Evolutionary conservation across 2,113 vertebrate genomes (phyloP), one percentile per base, ranked within the genome.

Genomic region (Halichoeres trimaculatus): DNA sequence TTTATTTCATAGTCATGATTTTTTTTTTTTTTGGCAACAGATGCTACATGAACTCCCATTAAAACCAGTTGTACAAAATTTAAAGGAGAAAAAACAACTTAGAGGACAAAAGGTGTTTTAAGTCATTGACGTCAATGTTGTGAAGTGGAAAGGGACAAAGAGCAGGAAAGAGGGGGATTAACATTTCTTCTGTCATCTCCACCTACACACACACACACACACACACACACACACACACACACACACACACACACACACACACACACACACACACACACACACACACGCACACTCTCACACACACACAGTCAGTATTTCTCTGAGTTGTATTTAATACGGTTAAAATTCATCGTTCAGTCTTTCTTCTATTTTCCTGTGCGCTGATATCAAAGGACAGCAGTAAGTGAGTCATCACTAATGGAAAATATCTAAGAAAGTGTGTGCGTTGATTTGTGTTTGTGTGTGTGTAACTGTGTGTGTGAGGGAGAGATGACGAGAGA

Each of bases 351-450:
- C 26, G 51, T 72, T 58, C 51, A 73, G 70, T 57, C 67, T 56
- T 38, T 11, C 47, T 64, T 48, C 35, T 45, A 47, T 70, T 80
- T 64, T 69, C n/a, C 35, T 34, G 50, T 47, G 30, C 30, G 52
- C 36, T 36, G 30, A 30, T 30, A 6, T 74, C 50, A 47, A 75
- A 62, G 75, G 41, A 78, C 26, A 22, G 72, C 34, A 10, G 68
- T 47, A 77, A 81, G 81, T 63, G 47, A 72, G 56, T 85, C 82
- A 76, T 85, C 84, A 79, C 76, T 76, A 61, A 79, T 72, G 77
- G 65, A 77, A 80, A 84, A 65, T 72, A 81, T 76, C 55, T 47
- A 70, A 76, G 64, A 70, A 40, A 70, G 66, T 40, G 70, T 78
- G 30, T 77, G 74, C 34, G 63, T 53, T 16, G 36, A 64, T 53